Base-by-base conservation (phyloP, 1,140 invertebrate genomes). In the Hesperophylax magnus region DNA sequence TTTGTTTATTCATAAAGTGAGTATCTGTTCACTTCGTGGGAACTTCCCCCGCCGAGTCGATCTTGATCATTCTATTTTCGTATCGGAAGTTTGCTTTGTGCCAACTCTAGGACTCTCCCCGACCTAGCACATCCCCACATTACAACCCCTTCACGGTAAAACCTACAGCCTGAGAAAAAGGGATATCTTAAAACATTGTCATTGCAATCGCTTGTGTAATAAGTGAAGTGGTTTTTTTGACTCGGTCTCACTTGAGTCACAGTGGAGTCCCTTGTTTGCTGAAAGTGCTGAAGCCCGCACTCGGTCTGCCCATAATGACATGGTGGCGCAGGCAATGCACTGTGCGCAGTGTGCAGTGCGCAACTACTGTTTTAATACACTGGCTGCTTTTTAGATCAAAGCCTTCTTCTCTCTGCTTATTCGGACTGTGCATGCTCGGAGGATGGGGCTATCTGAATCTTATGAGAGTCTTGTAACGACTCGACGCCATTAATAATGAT, bases 31-130 rank as follows among this genome's bases (percentile, higher is more conserved):
- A 17, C 8, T 60, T 22, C 63, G 63, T 67, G 63, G 63, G 63
- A 67, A 67, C 56, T 18, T n/a, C 8, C 56, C 56, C 17, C 54
- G 54, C 11, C 20, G 18, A 60, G 22, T 27, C 20, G 61, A 27
- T 27, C 63, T 31, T 34, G 63, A 67, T 67, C 22, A 56, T 54
- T 75, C 72, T 75, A 75, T 75, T 75, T 75, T 75, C 20, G 52
- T 75, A 75, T 18, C 72, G 72, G 72, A 75, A 75, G 53, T 56
- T 53, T 52, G 72, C 72, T n/a, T 72, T 72, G 22, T 47, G 52
- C 31, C 52, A 56, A 24, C 15, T 56, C 53, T 22, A 18, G 56
- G 18, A 60, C 14, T 60, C 56, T 22, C 54, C 54, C 54, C 20
- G 54, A 20, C 54, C 54, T 18, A 60, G 18, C 5, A 20, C 18